Conservation (phyloP, 1,140 invertebrate species). For the Drosophila athabasca region DNA sequence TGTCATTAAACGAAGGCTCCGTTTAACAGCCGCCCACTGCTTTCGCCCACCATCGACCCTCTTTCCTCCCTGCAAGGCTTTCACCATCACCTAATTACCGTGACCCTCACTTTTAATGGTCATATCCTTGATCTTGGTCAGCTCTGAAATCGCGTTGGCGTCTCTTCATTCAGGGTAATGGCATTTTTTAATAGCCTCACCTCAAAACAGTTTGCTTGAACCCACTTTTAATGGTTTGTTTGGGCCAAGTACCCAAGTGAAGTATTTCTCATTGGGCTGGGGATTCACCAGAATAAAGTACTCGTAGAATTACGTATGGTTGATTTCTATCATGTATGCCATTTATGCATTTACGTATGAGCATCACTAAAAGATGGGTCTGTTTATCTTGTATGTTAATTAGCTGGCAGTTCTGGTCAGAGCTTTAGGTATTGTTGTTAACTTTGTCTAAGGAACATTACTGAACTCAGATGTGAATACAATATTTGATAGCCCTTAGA, state of each 20-base stretch:
- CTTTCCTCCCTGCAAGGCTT: slow-evolving; percentile 3
- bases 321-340: too few relatives aligned
- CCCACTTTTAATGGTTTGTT: slow-evolving; percentile 22
- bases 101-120: slow-evolving; percentile 34
- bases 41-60: background rate
- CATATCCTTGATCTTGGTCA: slow-evolving; percentile 49
- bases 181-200: slow-evolving; percentile 30
- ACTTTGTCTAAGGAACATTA: too few relatives aligned
- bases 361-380: too few relatives aligned
- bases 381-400: too few relatives aligned
- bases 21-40: slow-evolving; percentile 22
- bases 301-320: too few relatives aligned
- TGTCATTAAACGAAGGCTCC: slow-evolving; percentile 52
- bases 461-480: too few relatives aligned
- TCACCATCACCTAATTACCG: slow-evolving; percentile 31
- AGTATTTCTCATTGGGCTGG: slow-evolving; percentile 13
- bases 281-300: slow-evolving; percentile 5
- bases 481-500: too few relatives aligned
- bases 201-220: slow-evolving; percentile 24
- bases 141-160: background rate
- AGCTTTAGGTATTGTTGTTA: too few relatives aligned
- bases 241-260: slow-evolving; percentile 3
- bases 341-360: too few relatives aligned
- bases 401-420: too few relatives aligned
- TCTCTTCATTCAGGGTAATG: slow-evolving; percentile 29